Evolutionary conservation across 92 coral and sea anemone species (phyloP).

Genomic region (Umimayanthus chanpuru): DNA sequence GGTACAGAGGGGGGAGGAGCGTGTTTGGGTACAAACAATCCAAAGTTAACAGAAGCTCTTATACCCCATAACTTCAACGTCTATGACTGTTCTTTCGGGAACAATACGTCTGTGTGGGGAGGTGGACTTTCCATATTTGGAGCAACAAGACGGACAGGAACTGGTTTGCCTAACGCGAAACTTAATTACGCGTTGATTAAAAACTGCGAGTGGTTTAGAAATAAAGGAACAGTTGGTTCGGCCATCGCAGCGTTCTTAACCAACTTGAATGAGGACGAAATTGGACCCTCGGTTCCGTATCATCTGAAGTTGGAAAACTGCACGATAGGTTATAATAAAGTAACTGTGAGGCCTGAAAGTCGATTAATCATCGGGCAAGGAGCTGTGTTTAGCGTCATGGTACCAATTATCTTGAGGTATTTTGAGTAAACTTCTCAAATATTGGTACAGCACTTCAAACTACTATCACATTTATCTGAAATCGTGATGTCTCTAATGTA

Average conservation of each 20-base stretch:
- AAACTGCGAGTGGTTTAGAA: slow-evolving; percentile 52
- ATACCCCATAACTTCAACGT: slow-evolving; percentile 46
- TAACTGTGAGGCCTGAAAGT: slow-evolving; percentile 14
- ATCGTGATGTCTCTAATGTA: too few relatives aligned
- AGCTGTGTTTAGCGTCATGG: slow-evolving; percentile 66
- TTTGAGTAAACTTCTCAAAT: not conserved
- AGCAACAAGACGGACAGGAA: slow-evolving; percentile 31
- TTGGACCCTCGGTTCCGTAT: slow-evolving; percentile 61
- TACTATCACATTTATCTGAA: too few relatives aligned
- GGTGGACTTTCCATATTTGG: slow-evolving; percentile 67
- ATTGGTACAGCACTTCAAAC: too few relatives aligned
- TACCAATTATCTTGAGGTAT: slow-evolving; percentile 65
- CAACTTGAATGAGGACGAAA: slow-evolving; percentile 64
- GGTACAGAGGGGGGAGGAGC: slow-evolving; percentile 26
- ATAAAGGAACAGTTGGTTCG: slow-evolving; percentile 68
- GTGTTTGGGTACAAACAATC: not conserved
- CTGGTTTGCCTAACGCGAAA: not conserved
- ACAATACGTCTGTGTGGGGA: slow-evolving; percentile 74
- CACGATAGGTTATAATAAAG: slow-evolving; percentile 53
- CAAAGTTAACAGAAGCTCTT: not conserved
- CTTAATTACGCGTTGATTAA: slow-evolving; percentile 34
- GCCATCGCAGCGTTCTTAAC: slow-evolving; percentile 61
- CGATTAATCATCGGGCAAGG: slow-evolving; percentile 73
- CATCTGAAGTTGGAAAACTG: slow-evolving; percentile 52
- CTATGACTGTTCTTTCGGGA: slow-evolving; percentile 54